phyloP scores from a whole-genome alignment of 2,888 invertebrate genomes.

The Macrosiphum euphorbiae region DNA sequence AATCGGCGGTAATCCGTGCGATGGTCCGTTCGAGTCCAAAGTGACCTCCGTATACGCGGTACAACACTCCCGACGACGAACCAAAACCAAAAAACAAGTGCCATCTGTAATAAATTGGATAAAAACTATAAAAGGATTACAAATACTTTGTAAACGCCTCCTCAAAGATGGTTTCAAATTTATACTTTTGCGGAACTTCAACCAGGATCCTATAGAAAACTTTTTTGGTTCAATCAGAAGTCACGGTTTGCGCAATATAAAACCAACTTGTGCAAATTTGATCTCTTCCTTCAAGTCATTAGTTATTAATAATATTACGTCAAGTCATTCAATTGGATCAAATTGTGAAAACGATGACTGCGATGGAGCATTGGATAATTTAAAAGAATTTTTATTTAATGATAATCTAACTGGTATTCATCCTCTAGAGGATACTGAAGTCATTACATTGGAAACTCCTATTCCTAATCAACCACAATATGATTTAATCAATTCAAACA shows the following conservation, averaged over 20 bases:
- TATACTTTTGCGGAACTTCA: slow-evolving; percentile 1
- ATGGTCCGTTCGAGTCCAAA: no score
- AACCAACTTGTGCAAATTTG: slow-evolving; percentile 37
- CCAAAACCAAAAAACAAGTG: background rate
- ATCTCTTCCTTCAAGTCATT: slow-evolving; percentile 24
- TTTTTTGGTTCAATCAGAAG: slow-evolving; percentile 43
- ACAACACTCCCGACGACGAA: no score
- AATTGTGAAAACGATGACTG: slow-evolving; percentile 41
- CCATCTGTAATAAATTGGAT: slow-evolving; percentile 26
- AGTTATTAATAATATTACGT: slow-evolving; percentile 23
- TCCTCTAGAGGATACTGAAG: background rate
- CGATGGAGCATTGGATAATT: slow-evolving; percentile 27
- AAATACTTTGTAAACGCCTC: slow-evolving; percentile 5
- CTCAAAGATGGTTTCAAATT: slow-evolving; percentile 30
- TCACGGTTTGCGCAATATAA: slow-evolving; percentile 25
- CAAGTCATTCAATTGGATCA: slow-evolving; percentile 6
- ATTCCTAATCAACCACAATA: background rate
- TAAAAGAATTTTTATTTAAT: slow-evolving; percentile 1
- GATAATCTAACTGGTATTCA: background rate
- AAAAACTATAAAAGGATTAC: slow-evolving; percentile 8
- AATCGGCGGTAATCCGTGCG: no score
- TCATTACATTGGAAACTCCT: background rate
- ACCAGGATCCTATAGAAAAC: slow-evolving; percentile 50
- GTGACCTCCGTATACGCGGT: no score
- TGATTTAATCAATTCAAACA: background rate